Conservation (phyloP, 1,140 invertebrate genomes). For the Euura saliciscinereae region DNA sequence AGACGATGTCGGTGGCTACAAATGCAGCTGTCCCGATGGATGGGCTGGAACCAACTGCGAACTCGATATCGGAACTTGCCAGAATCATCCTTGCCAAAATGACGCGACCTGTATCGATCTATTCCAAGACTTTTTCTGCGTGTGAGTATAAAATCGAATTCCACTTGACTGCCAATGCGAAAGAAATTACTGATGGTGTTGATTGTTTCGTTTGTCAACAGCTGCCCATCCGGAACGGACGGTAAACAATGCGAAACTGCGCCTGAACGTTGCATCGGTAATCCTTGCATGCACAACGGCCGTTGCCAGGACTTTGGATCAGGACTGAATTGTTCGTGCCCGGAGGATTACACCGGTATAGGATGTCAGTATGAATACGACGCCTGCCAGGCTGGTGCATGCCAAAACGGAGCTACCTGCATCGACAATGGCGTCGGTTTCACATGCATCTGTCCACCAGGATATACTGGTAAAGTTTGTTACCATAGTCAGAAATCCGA, state of each 20-base stretch:
- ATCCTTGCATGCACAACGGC: conserved; percentile 95
- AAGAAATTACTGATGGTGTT: neutral
- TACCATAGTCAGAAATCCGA: conserved; percentile 11
- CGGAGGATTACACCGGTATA: conserved; percentile 82
- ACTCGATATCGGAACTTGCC: conserved; percentile 85
- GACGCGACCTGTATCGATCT: conserved; percentile 91
- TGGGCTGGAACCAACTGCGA: conserved; percentile 92
- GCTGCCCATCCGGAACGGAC: conserved; percentile 91
- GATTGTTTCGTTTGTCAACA: conserved; percentile 36
- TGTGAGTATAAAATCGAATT: conserved; percentile 65
- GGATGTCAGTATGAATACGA: conserved; percentile 95
- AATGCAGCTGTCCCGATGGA: conserved; percentile 83
- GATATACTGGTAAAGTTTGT: conserved; percentile 69
- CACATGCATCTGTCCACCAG: conserved; percentile 83
- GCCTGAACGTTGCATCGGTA: conserved; percentile 93
- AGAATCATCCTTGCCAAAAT: conserved; percentile 87
- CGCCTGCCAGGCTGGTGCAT: conserved; percentile 85
- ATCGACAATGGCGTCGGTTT: conserved; percentile 84
- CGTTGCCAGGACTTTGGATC: conserved; percentile 94
- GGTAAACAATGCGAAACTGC: conserved; percentile 95
- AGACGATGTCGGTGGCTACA: conserved; percentile 84
- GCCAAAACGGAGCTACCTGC: conserved; percentile 92
- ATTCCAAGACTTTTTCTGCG: conserved; percentile 96
- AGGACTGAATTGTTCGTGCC: conserved; percentile 92
- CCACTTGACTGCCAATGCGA: neutral